Percentiles rank a stretch among this genome's conserved stretches.
Evolutionary conservation across 1,140 invertebrate genomes (phyloP).

Genomic region (Stegodyphus mimosarum): DNA sequence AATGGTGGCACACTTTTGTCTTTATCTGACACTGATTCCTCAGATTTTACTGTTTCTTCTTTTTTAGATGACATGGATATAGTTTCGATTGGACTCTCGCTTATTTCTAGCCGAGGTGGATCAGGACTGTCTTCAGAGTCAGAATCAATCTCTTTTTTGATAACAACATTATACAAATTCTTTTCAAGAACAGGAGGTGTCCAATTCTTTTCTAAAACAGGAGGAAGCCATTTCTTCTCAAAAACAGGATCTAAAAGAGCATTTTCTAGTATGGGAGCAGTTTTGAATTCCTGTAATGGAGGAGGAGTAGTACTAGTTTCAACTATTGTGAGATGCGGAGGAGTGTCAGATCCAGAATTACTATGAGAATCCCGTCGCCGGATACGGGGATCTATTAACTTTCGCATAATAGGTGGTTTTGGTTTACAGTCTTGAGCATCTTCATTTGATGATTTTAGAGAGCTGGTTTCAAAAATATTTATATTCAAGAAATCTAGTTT

Average conservation of each 20-base stretch:
- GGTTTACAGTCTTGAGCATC: not conserved
- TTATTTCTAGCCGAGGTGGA: not conserved
- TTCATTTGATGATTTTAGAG: not conserved
- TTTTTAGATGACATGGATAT: not conserved
- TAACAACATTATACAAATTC: not conserved
- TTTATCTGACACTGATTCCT: not conserved
- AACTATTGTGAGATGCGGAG: slow-evolving; percentile 41
- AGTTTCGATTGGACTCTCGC: not conserved
- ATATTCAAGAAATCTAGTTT: not conserved
- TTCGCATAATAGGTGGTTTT: not conserved
- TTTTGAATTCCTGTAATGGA: not conserved
- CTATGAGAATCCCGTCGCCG: slow-evolving; percentile 34
- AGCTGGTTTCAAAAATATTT: slow-evolving; percentile 39
- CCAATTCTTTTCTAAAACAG: slow-evolving; percentile 33
- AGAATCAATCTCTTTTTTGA: not conserved
- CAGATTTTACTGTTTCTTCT: not conserved
- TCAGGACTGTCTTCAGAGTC: not conserved
- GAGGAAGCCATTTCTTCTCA: slow-evolving; percentile 26
- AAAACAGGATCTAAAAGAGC: not conserved
- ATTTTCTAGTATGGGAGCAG: slow-evolving; percentile 35
- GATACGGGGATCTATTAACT: slow-evolving; percentile 2
- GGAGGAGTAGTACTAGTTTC: not conserved
- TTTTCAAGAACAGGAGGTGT: slow-evolving; percentile 7
- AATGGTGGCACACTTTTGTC: slow-evolving; percentile 2
- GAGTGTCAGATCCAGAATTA: slow-evolving; percentile 44